Percentiles rank a stretch among this genome's conserved stretches.
Evolutionary conservation across 2,888 invertebrate species (phyloP).

Genomic region (Tipula vernalis): DNA sequence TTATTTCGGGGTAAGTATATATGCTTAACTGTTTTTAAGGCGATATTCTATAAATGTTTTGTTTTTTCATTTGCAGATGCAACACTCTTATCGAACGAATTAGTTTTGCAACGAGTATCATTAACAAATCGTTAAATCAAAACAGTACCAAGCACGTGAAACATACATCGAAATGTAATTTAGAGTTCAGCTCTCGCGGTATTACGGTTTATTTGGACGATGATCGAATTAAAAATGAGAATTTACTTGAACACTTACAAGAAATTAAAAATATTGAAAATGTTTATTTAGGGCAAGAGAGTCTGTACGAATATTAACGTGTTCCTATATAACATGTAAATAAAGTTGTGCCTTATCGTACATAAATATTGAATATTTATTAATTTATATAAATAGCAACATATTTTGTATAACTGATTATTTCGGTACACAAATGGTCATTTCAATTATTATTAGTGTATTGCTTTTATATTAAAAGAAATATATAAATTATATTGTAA

Average conservation of each 20-base stretch:
- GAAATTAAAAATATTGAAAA: neutral
- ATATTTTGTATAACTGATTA: neutral
- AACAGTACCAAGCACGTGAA: neutral
- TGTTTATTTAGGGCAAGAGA: neutral
- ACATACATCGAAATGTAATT: neutral
- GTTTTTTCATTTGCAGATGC: neutral
- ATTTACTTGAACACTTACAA: neutral
- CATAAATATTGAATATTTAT: neutral
- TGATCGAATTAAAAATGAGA: neutral
- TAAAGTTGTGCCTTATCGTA: neutral
- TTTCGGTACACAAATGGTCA: neutral
- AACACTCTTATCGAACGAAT: neutral
- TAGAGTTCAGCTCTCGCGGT: neutral
- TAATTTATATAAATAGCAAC: neutral
- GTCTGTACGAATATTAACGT: neutral
- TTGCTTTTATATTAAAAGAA: slow-evolving; percentile 4
- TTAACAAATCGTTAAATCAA: neutral
- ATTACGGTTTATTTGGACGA: neutral
- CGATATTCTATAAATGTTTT: neutral
- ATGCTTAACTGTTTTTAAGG: neutral
- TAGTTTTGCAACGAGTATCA: neutral
- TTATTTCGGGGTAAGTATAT: neutral
- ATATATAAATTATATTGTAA: neutral
- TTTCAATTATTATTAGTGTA: neutral
- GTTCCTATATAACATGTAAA: neutral